Base-by-base conservation (phyloP, 2,888 invertebrate species). In the Phorcus lineatus region DNA sequence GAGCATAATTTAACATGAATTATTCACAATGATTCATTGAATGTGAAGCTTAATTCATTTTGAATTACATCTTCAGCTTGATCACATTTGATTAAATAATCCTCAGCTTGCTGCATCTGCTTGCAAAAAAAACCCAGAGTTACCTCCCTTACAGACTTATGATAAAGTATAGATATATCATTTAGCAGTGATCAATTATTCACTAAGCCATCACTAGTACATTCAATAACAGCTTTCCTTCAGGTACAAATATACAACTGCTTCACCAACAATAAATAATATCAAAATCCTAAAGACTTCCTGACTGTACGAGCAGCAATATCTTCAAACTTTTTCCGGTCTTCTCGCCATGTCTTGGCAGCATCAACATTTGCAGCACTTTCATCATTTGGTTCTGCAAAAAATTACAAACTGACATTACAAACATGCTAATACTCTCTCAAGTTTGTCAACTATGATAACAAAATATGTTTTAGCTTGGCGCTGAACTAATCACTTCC, bases 341-440 rank as follows among this genome's bases (percentile, higher is more conserved):
- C 97, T 93, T 99, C 99, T 81, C 99, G 95, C 99, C 99, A 99
- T 97, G 99, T 98, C 94, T 99, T 99, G 0, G 99, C 99, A 11
- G 99, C 99, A 94, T 99, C 99, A 0, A 99, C 99, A 94, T 99
- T 99, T 0, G 99, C 99, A 17, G 99, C 99, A 91, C 98, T 99
- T 93, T 99, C 99, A 92, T 99, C 99, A 93, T 99, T 99, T 0
- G 99, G 99, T 93, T 99, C 99, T 96, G 93, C 62, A 93, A 93
- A n/a, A n/a, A n/a, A n/a, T n/a, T 55, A 74, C 67, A 79, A 74
- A n/a, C n/a, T 53, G 17, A 31, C 24, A 36, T 36, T 36, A 36
- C 36, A 36, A 36, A 36, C 4, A 36, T 36, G 4, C 22, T 52
- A 54, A 24, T 52, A n/a, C 13, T 47, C 7, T 36, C 4, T 36